Percentiles rank a stretch among this genome's conserved stretches.
These are phyloP conservation scores for Xestia xanthographa DNA, from an alignment of 2,888 invertebrate genomes.

Conservation along the genomic window DNA sequence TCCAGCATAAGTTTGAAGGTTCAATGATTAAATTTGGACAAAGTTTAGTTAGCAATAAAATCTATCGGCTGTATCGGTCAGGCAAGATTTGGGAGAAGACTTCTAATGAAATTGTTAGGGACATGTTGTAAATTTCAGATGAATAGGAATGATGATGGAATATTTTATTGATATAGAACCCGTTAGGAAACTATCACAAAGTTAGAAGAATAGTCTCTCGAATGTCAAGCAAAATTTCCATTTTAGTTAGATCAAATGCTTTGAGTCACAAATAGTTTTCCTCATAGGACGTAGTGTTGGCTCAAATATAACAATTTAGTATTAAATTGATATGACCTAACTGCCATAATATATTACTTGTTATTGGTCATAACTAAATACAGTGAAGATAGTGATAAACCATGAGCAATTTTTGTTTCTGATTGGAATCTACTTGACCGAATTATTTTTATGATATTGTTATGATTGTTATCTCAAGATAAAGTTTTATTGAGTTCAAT, in stretches of 20 bases:
- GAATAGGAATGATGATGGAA: constrained; percentile 18
- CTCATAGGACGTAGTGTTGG: constrained; percentile 15
- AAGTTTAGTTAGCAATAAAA: constrained; percentile 85
- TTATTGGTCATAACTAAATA: constrained; percentile 25
- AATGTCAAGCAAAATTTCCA: constrained; percentile 52
- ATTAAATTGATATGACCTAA: constrained; percentile 18
- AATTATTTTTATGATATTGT: constrained; percentile 36
- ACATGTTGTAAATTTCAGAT: constrained; percentile 67
- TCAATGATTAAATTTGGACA: constrained; percentile 89
- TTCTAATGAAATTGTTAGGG: constrained; percentile 82
- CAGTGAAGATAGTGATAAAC: background rate
- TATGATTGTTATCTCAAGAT: constrained; percentile 36
- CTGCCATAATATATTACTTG: constrained; percentile 27
- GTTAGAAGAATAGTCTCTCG: constrained; percentile 2
- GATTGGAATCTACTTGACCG: constrained; percentile 18
- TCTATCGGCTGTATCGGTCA: constrained; percentile 86
- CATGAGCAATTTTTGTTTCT: constrained; percentile 16
- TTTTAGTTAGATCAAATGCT: constrained; percentile 18
- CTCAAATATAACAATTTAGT: constrained; percentile 33
- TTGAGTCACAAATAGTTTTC: constrained; percentile 21
- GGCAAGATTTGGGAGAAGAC: constrained; percentile 88
- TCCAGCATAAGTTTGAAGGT: constrained; percentile 88
- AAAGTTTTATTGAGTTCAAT: constrained; percentile 23
- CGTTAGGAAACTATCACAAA: background rate
- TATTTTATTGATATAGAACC: constrained; percentile 20